Base-by-base conservation (phyloP, 2,888 invertebrate species). In the Microctonus aethiopoides region DNA sequence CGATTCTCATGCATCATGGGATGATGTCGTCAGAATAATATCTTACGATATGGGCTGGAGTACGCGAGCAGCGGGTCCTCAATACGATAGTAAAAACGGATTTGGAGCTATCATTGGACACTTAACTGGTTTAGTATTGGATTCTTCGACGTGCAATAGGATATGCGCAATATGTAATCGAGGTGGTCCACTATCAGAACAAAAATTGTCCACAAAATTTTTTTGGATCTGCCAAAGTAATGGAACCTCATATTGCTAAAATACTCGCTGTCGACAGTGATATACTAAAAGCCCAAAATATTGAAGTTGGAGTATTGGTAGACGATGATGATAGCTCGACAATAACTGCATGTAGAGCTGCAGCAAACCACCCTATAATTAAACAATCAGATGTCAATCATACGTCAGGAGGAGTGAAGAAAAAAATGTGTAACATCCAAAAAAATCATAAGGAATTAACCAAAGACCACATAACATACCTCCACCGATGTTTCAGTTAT, bases 221-320 rank as follows among this genome's bases (percentile, higher is more conserved):
- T n/a, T n/a, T n/a, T n/a, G n/a, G n/a, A n/a, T 74, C 74, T 65
- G 77, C 78, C 0, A 82, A 81, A 72, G 77, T 77, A 1, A 80
- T 81, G 79, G 77, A 81, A 62, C 71, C 79, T 34, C 66, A 77
- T 70, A 72, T 72, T 16, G 79, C 75, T 0, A 70, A 52, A 11
- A 65, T 75, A 41, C 22, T 78, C 2, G 65, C 73, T 0, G 61
- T 32, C 1, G 24, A 74, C 5, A 77, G 73, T 61, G 1, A 60
- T 0, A 69, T 76, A 64, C 70, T 80, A 36, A 69, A 74, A 52
- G 56, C 65, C n/a, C 2, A 59, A 11, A 67, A 71, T 24, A 11
- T 71, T 20, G 29, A 71, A 57, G 16, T 63, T 13, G 54, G 66
- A 16, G 36, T 71, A 56, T 63, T 80, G 10, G 29, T 51, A n/a